Conservation (phyloP, 2,113 vertebrate genomes). For the Spermophilus dauricus region DNA sequence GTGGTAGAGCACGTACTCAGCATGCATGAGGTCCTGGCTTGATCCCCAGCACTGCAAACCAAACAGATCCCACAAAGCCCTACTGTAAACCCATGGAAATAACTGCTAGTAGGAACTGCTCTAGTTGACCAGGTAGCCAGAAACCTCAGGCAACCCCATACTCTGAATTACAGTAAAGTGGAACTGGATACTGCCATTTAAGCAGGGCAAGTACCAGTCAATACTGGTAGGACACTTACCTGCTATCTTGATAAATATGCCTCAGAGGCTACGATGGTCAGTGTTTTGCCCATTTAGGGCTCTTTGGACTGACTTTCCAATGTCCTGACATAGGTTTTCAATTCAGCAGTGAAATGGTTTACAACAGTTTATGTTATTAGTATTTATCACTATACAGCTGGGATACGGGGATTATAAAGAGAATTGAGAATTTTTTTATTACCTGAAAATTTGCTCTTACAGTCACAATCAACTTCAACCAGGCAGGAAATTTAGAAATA, state of each 20-base stretch:
- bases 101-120: not conserved
- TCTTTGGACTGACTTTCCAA: conserved; percentile 50
- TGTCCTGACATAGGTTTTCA: conserved; percentile 48
- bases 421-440: conserved; percentile 77
- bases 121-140: not conserved
- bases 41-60: not conserved
- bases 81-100: not conserved
- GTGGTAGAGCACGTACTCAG: not conserved
- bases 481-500: conserved; percentile 95
- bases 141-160: not conserved
- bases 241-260: not conserved
- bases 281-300: not conserved
- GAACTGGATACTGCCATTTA: not conserved
- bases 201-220: not conserved
- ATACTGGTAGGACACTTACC: not conserved
- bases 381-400: conserved; percentile 6
- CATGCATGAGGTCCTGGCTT: not conserved
- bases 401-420: not conserved
- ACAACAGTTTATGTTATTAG: not conserved
- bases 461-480: conserved; percentile 98
- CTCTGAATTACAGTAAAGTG: not conserved
- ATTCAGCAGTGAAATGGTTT: conserved; percentile 38
- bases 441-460: conserved; percentile 96
- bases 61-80: not conserved
- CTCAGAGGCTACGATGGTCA: not conserved